Evolutionary conservation across 2,888 invertebrate species (phyloP).

Genomic region (Cerceris ruficornis): DNA sequence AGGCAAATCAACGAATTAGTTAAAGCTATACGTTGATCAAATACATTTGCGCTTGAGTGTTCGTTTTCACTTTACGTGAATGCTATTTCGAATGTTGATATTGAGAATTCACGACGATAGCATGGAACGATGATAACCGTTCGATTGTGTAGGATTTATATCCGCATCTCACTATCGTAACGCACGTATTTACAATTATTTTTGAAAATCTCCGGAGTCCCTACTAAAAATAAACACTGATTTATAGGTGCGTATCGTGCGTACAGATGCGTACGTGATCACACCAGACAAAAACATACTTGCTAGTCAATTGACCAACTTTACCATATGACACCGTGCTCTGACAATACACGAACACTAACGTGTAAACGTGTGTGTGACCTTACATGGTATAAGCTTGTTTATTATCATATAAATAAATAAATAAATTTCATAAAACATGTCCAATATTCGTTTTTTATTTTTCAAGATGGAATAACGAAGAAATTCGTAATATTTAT

Average conservation of each 20-base stretch:
- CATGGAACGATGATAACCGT: not conserved
- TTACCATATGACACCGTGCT: conserved; percentile 37
- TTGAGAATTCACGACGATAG: not conserved
- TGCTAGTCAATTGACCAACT: conserved; percentile 64
- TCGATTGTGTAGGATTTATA: conserved; percentile 2
- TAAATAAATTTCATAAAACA: not conserved
- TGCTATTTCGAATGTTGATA: conserved; percentile 31
- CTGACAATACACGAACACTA: not conserved
- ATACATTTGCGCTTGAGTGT: conserved; percentile 25
- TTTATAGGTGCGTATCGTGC: conserved; percentile 62
- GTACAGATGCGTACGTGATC: conserved; percentile 59
- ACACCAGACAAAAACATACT: conserved; percentile 73
- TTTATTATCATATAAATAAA: conserved; percentile 7
- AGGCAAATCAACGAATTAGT: conserved; percentile 41
- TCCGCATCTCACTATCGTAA: conserved; percentile 25
- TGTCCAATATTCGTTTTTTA: conserved; percentile 9
- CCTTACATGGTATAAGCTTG: not conserved
- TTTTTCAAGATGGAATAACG: conserved; percentile 1
- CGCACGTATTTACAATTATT: conserved; percentile 61
- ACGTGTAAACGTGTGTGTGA: not conserved
- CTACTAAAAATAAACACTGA: conserved; percentile 76
- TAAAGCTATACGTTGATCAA: conserved; percentile 26
- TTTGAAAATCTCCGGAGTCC: conserved; percentile 51
- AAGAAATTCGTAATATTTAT: not conserved
- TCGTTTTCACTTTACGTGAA: conserved; percentile 38